These are phyloP conservation scores for Scaeva pyrastri DNA, from an alignment of 2,888 invertebrate species.

Conservation along the genomic window DNA sequence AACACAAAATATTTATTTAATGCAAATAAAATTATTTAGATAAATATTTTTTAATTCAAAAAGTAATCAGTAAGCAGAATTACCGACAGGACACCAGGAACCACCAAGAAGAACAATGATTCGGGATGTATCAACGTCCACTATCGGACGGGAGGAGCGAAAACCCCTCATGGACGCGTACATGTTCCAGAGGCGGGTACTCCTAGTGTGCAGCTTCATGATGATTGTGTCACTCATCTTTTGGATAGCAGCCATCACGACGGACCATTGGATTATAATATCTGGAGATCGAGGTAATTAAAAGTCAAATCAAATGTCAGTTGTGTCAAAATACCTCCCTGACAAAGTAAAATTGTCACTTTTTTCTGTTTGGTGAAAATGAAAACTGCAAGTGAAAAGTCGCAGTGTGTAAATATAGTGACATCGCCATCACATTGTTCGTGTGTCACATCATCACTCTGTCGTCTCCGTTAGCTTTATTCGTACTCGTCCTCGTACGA, in stretches of 20 bases:
- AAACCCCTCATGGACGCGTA: conserved; percentile 87
- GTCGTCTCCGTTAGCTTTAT: neutral
- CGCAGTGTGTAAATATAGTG: conserved; percentile 21
- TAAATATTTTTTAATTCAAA: neutral
- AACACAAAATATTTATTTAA: conserved; percentile 26
- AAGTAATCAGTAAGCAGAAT: conserved; percentile 30
- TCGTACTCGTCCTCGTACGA: too few relatives aligned
- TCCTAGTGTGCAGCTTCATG: conserved; percentile 88
- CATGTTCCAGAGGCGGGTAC: conserved; percentile 89
- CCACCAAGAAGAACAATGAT: conserved; percentile 77
- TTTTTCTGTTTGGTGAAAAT: neutral
- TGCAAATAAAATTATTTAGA: conserved; percentile 11
- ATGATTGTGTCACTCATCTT: conserved; percentile 88
- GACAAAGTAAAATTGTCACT: conserved; percentile 52
- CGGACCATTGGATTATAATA: conserved; percentile 90
- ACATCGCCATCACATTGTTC: conserved; percentile 16
- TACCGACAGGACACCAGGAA: conserved; percentile 80
- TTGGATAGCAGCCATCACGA: conserved; percentile 90
- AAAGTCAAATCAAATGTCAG: neutral
- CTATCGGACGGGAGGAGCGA: conserved; percentile 86
- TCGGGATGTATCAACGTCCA: conserved; percentile 86
- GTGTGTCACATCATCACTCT: conserved; percentile 16
- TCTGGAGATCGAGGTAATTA: conserved; percentile 81
- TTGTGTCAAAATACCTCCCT: conserved; percentile 32
- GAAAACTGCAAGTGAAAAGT: neutral